Evolutionary conservation across 2,113 vertebrate species (phyloP).

Genomic region (Athene noctua): DNA sequence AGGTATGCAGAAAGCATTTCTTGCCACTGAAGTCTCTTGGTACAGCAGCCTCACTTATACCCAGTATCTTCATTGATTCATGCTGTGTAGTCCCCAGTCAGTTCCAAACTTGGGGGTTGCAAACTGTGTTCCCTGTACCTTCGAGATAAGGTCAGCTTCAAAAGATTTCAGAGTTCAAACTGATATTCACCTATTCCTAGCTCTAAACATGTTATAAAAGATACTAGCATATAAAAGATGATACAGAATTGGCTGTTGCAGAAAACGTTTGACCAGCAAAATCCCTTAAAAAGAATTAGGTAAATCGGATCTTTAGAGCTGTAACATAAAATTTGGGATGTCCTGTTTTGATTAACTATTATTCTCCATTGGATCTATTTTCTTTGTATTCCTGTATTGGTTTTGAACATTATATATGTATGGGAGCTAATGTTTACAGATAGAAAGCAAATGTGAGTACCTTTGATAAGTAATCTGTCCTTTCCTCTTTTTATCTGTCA

Average conservation of each 20-base stretch:
- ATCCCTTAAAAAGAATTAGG: neutral
- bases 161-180: neutral
- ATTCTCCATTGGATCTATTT: neutral
- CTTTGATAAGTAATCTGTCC: neutral
- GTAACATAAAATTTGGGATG: neutral
- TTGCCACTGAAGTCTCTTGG: neutral
- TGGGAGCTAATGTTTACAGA: neutral
- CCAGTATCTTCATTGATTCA: accelerated
- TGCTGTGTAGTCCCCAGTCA: neutral
- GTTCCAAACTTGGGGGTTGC: neutral
- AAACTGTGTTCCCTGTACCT: neutral
- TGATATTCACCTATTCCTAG: neutral
- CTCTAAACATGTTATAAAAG: neutral
- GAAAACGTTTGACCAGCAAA: neutral
- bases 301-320: neutral
- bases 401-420: neutral
- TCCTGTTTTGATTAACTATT: neutral
- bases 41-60: neutral
- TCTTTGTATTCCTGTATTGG: slow-evolving; percentile 20
- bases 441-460: neutral
- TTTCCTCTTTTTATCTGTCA: slow-evolving; percentile 18
- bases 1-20: neutral
- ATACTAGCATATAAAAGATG: neutral
- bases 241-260: neutral
- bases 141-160: neutral